Base-by-base conservation (phyloP, 2,113 vertebrate species). In the Ailuropoda melanoleuca region DNA sequence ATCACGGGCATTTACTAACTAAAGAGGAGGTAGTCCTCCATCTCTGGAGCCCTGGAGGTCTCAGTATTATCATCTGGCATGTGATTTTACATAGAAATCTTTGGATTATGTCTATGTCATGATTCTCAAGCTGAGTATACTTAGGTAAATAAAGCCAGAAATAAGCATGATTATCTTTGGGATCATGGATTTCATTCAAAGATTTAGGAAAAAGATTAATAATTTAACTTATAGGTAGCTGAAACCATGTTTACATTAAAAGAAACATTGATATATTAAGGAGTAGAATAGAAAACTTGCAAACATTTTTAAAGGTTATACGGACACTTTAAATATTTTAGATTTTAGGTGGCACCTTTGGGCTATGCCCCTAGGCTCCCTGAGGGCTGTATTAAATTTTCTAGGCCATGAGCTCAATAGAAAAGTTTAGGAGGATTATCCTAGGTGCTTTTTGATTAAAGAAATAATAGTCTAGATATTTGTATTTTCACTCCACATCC, bases 351-450 rank as follows among this genome's bases (percentile, higher is more conserved):
- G 34, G 10, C 24, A 60, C n/a, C 14, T 88, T 94, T 93, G 81
- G 19, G 39, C 50, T 95, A 11, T 58, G 46, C 24, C 24, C 17
- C 2, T 8, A 64, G 68, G 13, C 17, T 97, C 43, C 34, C 75
- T 81, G 19, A 96, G 39, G 43, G 21, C 34, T 58, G 4, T 37
- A 15, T 77, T 96, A 75, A 56, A 83, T 53, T 84, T 87, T 50
- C 56, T 86, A 34, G 64, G 56, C 56, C 58, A 55, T 48, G 60
- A 39, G 39, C 34, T 90, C 77, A 77, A 0, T 82, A 58, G 88
- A 48, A 94, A 94, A 78, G 29, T 31, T 77, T 92, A 84, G 48
- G 46, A 87, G 37, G 58, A 74, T 90, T 93, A 84, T 81, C n/a
- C 6, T 1, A 77, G 39, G 39, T 77, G 56, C 39, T 93, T 85